Conservation (phyloP, 2,797 vertebrate genomes). For the Avahi laniger region DNA sequence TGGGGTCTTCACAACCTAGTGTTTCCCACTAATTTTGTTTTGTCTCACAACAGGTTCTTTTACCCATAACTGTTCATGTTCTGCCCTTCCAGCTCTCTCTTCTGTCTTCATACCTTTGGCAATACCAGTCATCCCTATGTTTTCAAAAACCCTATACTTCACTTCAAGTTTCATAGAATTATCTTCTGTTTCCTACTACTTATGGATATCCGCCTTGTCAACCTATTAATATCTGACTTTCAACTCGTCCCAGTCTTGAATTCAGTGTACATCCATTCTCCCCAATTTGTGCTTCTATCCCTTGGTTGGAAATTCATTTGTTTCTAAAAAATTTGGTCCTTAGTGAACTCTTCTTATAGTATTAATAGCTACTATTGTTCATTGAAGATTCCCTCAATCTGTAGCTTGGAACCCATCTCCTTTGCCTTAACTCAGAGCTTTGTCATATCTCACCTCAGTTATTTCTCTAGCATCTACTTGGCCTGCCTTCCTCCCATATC, state of each 20-base stretch:
- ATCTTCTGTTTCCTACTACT: not conserved
- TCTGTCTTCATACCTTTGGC: not conserved
- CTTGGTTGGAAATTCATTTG: not conserved
- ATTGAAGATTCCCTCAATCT: not conserved
- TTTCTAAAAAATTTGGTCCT: not conserved
- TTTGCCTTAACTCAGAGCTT: not conserved
- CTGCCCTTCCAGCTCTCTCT: not conserved
- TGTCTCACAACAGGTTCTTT: not conserved
- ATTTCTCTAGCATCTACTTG: not conserved
- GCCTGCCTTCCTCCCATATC: not conserved
- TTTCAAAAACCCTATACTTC: not conserved
- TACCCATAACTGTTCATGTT: not conserved
- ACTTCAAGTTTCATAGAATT: not conserved
- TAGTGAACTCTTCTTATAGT: not conserved
- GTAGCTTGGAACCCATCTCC: not conserved
- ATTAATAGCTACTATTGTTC: not conserved
- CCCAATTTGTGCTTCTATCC: not conserved
- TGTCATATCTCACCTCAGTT: not conserved
- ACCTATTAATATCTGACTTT: not conserved
- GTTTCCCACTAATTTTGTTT: not conserved
- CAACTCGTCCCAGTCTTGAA: not conserved
- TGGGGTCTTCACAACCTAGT: not conserved
- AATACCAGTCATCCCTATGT: not conserved
- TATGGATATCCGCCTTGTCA: not conserved
- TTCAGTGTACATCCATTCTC: not conserved